Evolutionary conservation across 2,113 vertebrate genomes (phyloP), one percentile per base, ranked within the genome.

Genomic region (Phalacrocorax brasilianus): DNA sequence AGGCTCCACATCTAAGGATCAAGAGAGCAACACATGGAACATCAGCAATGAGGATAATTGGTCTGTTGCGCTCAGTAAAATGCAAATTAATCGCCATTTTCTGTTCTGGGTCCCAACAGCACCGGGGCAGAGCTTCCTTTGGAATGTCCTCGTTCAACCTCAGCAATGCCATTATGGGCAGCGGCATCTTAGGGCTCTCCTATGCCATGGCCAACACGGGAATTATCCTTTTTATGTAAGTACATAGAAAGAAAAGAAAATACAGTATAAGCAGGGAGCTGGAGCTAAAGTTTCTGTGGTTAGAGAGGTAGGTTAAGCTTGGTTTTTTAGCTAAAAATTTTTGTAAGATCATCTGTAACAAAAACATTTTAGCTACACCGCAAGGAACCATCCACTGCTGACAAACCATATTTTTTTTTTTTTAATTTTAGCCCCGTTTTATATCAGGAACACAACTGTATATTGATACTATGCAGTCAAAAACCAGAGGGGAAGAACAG

Each of bases 161-260:
- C 97, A 99, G 99, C 94, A 99, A 99, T 1, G 99, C 99, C 95
- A 99, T 99, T 93, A 99, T 99, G 99, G 99, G 99, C 95, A 99
- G 99, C 2, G 99, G 99, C 10, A 99, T 99, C 94, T 97, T 99
- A 89, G 99, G 99, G 45, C 97, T 99, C 70, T 99, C 99, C 49
- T 99, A 98, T 27, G 99, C 99, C 75, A 99, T 99, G 99, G 99
- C 99, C 71, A 99, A 99, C 97, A 99, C 99, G 0, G 99, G 99
- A 93, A 99, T 99, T 62, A 62, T 99, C 27, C 98, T 99, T 77
- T 99, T 99, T 72, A 79, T 98, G 99, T 99, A 97, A 98, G 99
- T 98, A 94, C n/a, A 33, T 7, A 50, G 65, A 71, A 58, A 58
- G 14, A 68, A 72, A 92, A 88, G 23, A 28, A 77, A 63, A 77